Evolutionary conservation across 2,888 invertebrate species (phyloP).

Genomic region (Lasioglossum leucozonium): DNA sequence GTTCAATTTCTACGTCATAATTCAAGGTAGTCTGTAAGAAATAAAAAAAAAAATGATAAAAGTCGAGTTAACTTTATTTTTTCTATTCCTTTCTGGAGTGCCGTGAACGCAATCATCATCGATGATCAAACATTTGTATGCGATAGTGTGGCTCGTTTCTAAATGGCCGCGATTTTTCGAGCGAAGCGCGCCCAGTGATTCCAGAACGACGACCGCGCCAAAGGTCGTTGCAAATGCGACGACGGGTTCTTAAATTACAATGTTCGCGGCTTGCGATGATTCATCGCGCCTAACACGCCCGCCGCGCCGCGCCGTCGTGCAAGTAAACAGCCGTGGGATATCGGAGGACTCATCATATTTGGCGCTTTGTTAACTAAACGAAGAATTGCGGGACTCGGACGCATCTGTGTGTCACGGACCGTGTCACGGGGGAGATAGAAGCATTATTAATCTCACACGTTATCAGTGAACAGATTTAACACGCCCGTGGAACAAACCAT

Average conservation of each 20-base stretch:
- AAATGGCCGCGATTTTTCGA: neutral
- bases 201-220: neutral
- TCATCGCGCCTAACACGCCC: constrained; percentile 56
- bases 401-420: neutral
- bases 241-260: constrained; percentile 61
- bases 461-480: neutral
- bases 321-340: constrained; percentile 55
- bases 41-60: neutral
- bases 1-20: too few relatives aligned
- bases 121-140: neutral
- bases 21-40: neutral
- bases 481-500: neutral
- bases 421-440: neutral
- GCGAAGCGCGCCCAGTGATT: neutral
- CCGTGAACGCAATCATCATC: neutral
- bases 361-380: constrained; percentile 41
- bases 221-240: constrained; percentile 24
- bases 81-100: neutral
- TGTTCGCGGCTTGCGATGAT: constrained; percentile 61
- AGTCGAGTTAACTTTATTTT: neutral
- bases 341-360: constrained; percentile 43
- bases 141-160: neutral
- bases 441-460: neutral
- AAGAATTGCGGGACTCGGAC: constrained; percentile 21
- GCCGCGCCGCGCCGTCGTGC: constrained; percentile 14